Percentiles rank a stretch among this genome's conserved stretches.
These are phyloP conservation scores for Dolichallabes microphthalmus DNA, from an alignment of 2,113 vertebrate genomes.

Conservation along the genomic window DNA sequence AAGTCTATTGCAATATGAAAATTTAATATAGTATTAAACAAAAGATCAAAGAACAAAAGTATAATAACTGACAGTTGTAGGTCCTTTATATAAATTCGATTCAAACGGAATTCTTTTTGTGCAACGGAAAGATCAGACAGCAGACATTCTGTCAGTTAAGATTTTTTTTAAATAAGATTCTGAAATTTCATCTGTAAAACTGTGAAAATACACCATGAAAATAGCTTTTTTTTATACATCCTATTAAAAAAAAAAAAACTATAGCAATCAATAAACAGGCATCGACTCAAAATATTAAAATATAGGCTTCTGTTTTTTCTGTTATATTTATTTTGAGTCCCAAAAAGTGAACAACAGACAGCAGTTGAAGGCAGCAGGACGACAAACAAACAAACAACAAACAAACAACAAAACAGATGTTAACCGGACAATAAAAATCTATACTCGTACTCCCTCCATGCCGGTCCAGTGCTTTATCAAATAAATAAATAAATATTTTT, in stretches of 20 bases:
- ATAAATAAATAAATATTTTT: constrained; percentile 25
- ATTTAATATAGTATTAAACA: background rate
- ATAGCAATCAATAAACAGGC: background rate
- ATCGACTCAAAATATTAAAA: background rate
- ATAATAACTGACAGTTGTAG: background rate
- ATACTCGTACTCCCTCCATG: background rate
- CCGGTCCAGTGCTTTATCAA: constrained; percentile 3
- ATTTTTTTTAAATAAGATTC: background rate
- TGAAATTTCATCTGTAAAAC: background rate
- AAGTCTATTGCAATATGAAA: background rate
- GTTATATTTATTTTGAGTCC: background rate
- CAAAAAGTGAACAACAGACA: background rate
- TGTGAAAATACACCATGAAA: background rate
- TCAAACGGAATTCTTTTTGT: background rate
- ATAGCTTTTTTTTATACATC: background rate
- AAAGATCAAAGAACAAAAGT: background rate
- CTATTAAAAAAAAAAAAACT: background rate
- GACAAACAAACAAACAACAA: background rate
- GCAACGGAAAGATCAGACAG: background rate
- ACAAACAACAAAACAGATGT: background rate
- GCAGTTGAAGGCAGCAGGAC: constrained; percentile 15
- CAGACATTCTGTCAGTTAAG: background rate
- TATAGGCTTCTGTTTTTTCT: background rate
- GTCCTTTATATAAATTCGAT: background rate
- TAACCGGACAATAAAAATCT: background rate